Percentiles rank a stretch among this genome's conserved stretches.
phyloP scores from a whole-genome alignment of 2,888 invertebrate genomes.

The Acleris sparsana region DNA sequence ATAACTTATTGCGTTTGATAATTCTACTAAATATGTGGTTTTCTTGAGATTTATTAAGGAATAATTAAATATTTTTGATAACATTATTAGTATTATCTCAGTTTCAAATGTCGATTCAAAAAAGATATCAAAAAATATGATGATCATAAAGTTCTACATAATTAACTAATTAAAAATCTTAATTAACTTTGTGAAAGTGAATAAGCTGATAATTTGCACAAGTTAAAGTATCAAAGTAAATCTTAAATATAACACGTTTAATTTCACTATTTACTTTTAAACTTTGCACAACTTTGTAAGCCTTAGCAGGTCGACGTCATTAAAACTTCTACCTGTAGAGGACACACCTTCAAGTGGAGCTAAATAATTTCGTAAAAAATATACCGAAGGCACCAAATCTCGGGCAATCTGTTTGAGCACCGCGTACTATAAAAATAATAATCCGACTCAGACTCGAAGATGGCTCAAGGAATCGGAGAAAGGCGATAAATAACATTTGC shows the following conservation, averaged over 20 bases:
- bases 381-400: slow-evolving; percentile 72
- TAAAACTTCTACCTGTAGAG: slow-evolving; percentile 35
- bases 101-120: no score
- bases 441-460: slow-evolving; percentile 63
- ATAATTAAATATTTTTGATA: no score
- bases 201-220: no score
- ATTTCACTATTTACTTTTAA: slow-evolving; percentile 31
- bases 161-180: no score
- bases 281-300: slow-evolving; percentile 32
- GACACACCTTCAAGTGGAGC: slow-evolving; percentile 29
- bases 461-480: slow-evolving; percentile 38
- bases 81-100: no score
- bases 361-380: slow-evolving; percentile 33
- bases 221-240: slow-evolving; percentile 9
- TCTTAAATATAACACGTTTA: slow-evolving; percentile 17
- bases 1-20: no score
- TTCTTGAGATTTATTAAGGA: no score
- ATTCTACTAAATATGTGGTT: no score
- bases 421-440: slow-evolving; percentile 78
- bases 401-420: slow-evolving; percentile 73
- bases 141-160: no score
- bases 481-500: slow-evolving; percentile 26
- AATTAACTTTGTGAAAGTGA: no score
- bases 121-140: no score
- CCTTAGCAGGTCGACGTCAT: slow-evolving; percentile 27